Percentiles rank a stretch among this genome's conserved stretches.
phyloP scores from a whole-genome alignment of 2,797 vertebrate species.

The Xiphorhynchus erythropygius region DNA sequence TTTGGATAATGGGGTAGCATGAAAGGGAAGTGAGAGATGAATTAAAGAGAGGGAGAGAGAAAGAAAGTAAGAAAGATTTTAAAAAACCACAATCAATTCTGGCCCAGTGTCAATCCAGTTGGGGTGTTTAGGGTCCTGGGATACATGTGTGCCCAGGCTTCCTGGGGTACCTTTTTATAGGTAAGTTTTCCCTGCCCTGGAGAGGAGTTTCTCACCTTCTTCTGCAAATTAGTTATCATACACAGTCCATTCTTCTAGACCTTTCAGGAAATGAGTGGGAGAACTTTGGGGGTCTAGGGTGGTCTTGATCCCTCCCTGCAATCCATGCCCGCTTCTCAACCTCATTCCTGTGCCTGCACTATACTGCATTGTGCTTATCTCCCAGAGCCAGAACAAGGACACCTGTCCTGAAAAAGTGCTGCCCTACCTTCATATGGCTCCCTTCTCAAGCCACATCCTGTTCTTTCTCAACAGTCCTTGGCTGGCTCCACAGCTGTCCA shows the following conservation, averaged over 20 bases:
- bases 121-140: background rate
- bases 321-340: background rate
- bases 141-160: fast-evolving
- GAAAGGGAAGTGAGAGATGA: background rate
- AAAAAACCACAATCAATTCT: background rate
- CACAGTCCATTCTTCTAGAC: background rate
- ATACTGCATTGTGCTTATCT: too few relatives aligned
- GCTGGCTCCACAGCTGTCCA: background rate
- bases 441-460: background rate
- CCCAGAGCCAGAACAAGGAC: background rate
- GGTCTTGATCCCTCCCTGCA: background rate
- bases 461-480: background rate
- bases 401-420: background rate
- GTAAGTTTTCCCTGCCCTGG: background rate
- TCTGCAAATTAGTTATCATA: background rate
- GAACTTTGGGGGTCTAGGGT: background rate
- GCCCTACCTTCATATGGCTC: background rate
- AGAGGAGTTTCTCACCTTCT: background rate
- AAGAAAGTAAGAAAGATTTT: fast-evolving
- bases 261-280: background rate
- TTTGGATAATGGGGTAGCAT: background rate
- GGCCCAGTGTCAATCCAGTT: background rate
- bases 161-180: background rate
- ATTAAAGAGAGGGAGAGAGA: background rate
- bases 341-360: background rate